Evolutionary conservation across 1,140 invertebrate species (phyloP).

Genomic region (Macrosteles quadrilineatus): DNA sequence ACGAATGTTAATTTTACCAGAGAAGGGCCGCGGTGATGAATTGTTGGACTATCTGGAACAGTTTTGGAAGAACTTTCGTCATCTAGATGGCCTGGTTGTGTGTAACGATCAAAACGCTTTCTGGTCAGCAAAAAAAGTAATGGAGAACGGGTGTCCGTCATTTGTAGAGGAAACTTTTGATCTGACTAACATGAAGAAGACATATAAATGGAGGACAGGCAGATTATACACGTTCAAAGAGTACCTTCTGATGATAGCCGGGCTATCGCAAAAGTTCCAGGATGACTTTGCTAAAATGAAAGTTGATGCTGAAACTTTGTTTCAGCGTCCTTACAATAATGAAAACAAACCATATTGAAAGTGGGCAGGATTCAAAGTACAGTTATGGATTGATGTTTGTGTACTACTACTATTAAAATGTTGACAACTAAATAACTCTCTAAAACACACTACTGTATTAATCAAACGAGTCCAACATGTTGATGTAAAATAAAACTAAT

Average conservation of each 20-base stretch:
- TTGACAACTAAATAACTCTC: no score
- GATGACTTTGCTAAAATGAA: neutral
- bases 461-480: no score
- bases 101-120: neutral
- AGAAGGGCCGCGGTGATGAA: neutral
- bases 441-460: no score
- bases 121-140: neutral
- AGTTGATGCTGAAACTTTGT: constrained; percentile 1
- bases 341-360: no score
- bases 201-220: neutral
- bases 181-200: neutral
- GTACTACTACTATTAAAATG: no score
- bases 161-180: neutral
- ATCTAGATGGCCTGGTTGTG: constrained; percentile 1
- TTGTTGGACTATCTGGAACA: neutral
- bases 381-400: no score
- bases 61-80: constrained; percentile 1
- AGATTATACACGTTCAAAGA: neutral
- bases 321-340: neutral
- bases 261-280: neutral
- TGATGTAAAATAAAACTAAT: no score
- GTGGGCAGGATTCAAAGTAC: no score
- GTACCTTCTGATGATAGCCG: neutral
- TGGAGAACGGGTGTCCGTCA: neutral
- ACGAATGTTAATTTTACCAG: neutral